These are phyloP conservation scores for Agelas oroides DNA, from an alignment of 37 sponge, comb jelly and placozoan genomes.

Conservation along the genomic window DNA sequence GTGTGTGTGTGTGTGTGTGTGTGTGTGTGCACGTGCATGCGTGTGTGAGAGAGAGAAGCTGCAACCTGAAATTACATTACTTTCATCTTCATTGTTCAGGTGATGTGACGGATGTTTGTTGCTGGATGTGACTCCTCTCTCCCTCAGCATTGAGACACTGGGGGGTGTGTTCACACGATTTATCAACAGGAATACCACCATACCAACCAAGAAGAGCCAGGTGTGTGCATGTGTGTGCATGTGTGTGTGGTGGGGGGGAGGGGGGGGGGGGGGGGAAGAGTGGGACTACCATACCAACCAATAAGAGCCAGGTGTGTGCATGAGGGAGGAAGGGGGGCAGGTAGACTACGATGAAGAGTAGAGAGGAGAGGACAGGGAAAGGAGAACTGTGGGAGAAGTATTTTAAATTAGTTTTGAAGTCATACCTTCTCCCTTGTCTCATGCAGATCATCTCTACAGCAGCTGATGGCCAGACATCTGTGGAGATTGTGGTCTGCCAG, in stretches of 20 bases:
- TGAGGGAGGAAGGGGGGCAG: too few species aligned
- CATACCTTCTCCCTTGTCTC: not conserved
- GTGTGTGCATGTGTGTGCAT: conserved; percentile 18
- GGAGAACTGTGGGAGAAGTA: too few species aligned
- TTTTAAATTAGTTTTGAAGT: not conserved
- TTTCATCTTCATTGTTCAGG: conserved; percentile 35
- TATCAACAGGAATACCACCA: conserved; percentile 94
- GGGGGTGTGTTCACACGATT: conserved; percentile 95
- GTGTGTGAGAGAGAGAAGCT: too few species aligned
- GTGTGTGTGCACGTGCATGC: conserved; percentile 2
- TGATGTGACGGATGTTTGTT: conserved; percentile 88
- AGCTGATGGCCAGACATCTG: conserved; percentile 99
- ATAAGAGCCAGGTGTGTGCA: conserved; percentile 86
- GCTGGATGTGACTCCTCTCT: conserved; percentile 97
- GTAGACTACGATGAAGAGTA: too few species aligned
- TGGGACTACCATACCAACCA: conserved; percentile 99
- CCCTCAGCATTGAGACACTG: conserved; percentile 98
- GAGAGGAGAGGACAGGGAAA: not conserved
- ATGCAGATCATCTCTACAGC: conserved; percentile 95
- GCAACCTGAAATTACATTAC: too few species aligned
- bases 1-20: too few species aligned
- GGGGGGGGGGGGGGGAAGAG: too few species aligned
- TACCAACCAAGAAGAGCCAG: conserved; percentile 97
- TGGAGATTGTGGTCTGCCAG: conserved; percentile 98
- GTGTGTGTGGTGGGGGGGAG: too few species aligned